Evolutionary conservation across 1,140 invertebrate species (phyloP).

Genomic region (Tetramorium alpestre): DNA sequence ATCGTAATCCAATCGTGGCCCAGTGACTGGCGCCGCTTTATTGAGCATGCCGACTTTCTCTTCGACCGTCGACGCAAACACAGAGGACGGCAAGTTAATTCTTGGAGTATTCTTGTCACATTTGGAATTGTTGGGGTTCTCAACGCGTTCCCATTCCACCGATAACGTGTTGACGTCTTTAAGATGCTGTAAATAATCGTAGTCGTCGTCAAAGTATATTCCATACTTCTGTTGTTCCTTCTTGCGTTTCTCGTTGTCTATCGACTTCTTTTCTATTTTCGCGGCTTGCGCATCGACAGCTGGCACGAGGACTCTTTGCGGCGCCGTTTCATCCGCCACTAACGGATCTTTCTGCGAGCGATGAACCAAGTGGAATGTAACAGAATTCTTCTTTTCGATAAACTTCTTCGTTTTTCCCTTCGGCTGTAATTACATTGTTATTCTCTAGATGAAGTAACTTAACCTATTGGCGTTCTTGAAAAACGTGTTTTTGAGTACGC

Average conservation of each 20-base stretch:
- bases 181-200: constrained; percentile 98
- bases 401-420: constrained; percentile 92
- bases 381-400: constrained; percentile 96
- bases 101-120: constrained; percentile 80
- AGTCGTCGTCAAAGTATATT: constrained; percentile 98
- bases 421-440: constrained; percentile 85
- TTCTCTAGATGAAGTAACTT: background rate
- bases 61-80: constrained; percentile 95
- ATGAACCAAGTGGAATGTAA: constrained; percentile 96
- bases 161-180: constrained; percentile 88
- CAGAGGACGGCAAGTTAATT: constrained; percentile 93
- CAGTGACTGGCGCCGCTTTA: constrained; percentile 92
- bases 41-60: constrained; percentile 96
- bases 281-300: constrained; percentile 78
- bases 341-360: constrained; percentile 97
- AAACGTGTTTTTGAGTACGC: background rate
- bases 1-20: constrained; percentile 93
- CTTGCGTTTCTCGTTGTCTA: constrained; percentile 86
- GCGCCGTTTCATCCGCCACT: constrained; percentile 94
- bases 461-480: background rate
- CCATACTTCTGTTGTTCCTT: constrained; percentile 96
- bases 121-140: constrained; percentile 73
- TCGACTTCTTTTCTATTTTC: constrained; percentile 67
- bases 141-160: constrained; percentile 79
- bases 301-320: constrained; percentile 93